Evolutionary conservation across 2,888 invertebrate species (phyloP).

Genomic region (Ectemnius cavifrons): DNA sequence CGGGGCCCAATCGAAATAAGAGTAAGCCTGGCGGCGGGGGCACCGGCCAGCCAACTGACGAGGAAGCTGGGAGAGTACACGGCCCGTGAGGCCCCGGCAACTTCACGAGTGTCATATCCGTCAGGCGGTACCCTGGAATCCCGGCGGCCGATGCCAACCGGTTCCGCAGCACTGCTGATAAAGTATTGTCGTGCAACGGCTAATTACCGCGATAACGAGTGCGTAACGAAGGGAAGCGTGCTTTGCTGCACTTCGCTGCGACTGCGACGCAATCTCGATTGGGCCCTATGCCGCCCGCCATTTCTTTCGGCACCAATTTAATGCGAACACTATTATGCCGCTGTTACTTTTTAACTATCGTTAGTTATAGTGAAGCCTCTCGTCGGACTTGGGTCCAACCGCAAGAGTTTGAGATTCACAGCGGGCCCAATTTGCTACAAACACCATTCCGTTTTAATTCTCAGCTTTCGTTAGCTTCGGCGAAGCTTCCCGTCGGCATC

Average conservation of each 20-base stretch:
- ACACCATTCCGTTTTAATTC: no score
- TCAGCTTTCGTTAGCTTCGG: no score
- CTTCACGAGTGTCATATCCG: slow-evolving; percentile 76
- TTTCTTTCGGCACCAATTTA: slow-evolving; percentile 8
- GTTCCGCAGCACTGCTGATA: slow-evolving; percentile 44
- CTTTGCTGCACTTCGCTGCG: no score
- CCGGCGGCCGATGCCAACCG: slow-evolving; percentile 51
- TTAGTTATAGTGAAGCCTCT: no score
- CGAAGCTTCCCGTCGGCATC: no score
- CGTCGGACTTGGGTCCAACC: no score
- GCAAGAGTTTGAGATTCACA: no score
- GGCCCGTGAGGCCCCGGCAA: slow-evolving; percentile 45
- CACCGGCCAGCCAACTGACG: neutral
- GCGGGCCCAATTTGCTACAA: no score
- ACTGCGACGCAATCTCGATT: neutral
- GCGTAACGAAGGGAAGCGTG: neutral
- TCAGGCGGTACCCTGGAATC: slow-evolving; percentile 63
- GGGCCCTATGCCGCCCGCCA: slow-evolving; percentile 9
- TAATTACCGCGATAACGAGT: slow-evolving; percentile 38
- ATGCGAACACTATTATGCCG: neutral
- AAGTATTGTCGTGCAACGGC: slow-evolving; percentile 40
- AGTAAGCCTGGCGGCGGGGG: slow-evolving; percentile 10
- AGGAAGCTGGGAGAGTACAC: slow-evolving; percentile 4
- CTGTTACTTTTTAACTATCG: no score
- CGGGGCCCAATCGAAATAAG: slow-evolving; percentile 48